Evolutionary conservation across 2,797 vertebrate genomes (phyloP), one percentile per base, ranked within the genome.

Genomic region (Darevskia mixta): DNA sequence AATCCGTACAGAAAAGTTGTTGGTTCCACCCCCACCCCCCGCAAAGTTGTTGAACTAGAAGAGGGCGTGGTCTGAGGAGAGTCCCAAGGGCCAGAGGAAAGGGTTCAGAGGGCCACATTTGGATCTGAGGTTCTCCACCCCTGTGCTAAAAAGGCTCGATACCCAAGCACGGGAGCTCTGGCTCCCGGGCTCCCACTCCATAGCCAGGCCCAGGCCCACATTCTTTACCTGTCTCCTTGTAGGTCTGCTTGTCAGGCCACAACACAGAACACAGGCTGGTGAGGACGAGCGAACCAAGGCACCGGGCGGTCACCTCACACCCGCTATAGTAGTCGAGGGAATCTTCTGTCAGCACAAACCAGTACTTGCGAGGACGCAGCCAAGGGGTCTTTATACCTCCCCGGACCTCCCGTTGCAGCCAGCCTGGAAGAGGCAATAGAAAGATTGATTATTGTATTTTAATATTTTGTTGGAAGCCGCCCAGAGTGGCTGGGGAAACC

Each of bases 251-350:
- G 96, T 98, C 98, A 0, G 98, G 98, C 97, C 98, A 99, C 58
- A 98, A 97, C 92, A 99, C 98, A 0, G 98, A 98, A 94, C 98
- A 99, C 88, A 99, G 97, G 92, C 97, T 99, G 93, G 98, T 99
- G 92, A 99, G 98, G 77, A 99, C 99, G 3, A 99, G 97, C 15
- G 97, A 98, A 45, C 98, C 98, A 41, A 99, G 97, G n/a, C 97
- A 96, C 76, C 97, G 97, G 38, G 98, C 97, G 2, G 97, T 98
- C 94, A 97, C 97, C 89, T 98, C 98, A 0, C 97, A 97, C 93
- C 98, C 97, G 43, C 96, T 98, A 97, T 98, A 98, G 96, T 98
- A 99, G 95, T 99, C 99, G 27, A 99, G 96, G 49, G 99, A 99
- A 92, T 99, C 98, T 3, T 97, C 96, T 0, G 97, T 98, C 93